Evolutionary conservation across 2,797 vertebrate species (phyloP).

Genomic region (Enteromius afrohamiltoni): DNA sequence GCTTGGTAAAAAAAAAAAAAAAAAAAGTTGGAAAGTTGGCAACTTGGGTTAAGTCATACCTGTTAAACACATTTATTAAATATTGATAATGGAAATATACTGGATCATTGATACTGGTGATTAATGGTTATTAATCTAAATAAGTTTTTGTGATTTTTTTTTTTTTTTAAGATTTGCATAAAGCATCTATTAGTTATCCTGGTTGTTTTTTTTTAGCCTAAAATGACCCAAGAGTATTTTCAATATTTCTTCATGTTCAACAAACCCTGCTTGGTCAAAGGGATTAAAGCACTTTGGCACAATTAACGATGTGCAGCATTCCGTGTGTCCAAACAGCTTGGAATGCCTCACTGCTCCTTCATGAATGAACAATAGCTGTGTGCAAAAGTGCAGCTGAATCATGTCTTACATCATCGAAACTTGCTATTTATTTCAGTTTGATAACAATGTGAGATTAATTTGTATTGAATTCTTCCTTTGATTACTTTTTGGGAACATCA

Average conservation of each 20-base stretch:
- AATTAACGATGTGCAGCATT: constrained; percentile 64
- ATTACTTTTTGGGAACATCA: background rate
- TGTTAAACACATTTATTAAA: background rate
- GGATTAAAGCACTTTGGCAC: constrained; percentile 66
- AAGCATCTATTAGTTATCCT: background rate
- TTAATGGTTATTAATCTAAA: background rate
- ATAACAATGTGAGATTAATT: background rate
- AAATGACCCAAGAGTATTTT: constrained; percentile 1
- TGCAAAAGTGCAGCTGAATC: constrained; percentile 35
- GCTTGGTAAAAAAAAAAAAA: background rate
- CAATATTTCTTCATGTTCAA: constrained; percentile 57
- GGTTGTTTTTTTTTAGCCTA: background rate
- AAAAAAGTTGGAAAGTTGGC: background rate
- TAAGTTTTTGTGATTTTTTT: no score
- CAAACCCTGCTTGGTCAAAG: constrained; percentile 46
- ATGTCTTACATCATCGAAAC: background rate
- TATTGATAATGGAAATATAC: background rate
- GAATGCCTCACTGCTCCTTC: constrained; percentile 66
- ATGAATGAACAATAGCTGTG: constrained; percentile 75
- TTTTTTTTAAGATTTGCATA: no score
- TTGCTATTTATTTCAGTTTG: constrained; percentile 1
- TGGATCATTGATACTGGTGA: background rate
- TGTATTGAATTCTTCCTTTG: background rate
- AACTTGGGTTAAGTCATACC: background rate
- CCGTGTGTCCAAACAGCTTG: constrained; percentile 64